These are phyloP conservation scores for Sebastes alutus DNA, from an alignment of 2,797 vertebrate species.

Conservation along the genomic window DNA sequence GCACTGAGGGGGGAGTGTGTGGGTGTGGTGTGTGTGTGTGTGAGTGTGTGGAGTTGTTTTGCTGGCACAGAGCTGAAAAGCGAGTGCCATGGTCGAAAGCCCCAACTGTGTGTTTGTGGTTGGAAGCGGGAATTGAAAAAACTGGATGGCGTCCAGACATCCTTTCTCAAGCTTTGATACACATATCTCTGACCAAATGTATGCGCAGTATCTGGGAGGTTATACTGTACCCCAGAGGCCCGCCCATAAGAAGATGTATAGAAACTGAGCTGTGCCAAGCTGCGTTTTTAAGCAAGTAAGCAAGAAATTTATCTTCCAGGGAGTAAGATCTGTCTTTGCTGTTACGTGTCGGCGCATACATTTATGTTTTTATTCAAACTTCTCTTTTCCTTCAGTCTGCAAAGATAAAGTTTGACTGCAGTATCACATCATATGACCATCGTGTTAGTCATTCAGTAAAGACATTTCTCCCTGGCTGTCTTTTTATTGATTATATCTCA, in stretches of 20 bases:
- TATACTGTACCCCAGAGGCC: background rate
- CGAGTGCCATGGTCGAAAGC: conserved; percentile 35
- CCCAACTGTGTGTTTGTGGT: conserved; percentile 53
- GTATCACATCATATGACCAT: background rate
- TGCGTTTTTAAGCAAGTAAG: background rate
- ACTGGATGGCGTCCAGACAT: conserved; percentile 55
- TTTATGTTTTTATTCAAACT: conserved; percentile 3
- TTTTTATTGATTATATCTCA: conserved; percentile 5
- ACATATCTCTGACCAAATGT: conserved; percentile 46
- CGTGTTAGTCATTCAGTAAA: background rate
- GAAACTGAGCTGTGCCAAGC: background rate
- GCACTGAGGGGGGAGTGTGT: background rate
- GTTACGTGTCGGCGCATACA: background rate
- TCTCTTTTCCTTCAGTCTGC: background rate
- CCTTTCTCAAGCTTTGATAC: conserved; percentile 58
- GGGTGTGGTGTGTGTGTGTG: conserved; percentile 21
- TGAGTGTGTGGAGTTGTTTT: conserved; percentile 33
- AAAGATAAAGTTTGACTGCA: background rate
- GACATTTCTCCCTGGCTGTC: background rate
- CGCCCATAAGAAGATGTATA: background rate
- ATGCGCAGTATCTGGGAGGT: conserved; percentile 13
- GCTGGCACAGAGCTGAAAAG: conserved; percentile 36
- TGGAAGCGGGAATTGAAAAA: conserved; percentile 24
- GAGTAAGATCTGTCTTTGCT: background rate
- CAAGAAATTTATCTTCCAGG: background rate